Conservation (phyloP, 2,797 vertebrate genomes). For the Coccyzus lansbergi region DNA sequence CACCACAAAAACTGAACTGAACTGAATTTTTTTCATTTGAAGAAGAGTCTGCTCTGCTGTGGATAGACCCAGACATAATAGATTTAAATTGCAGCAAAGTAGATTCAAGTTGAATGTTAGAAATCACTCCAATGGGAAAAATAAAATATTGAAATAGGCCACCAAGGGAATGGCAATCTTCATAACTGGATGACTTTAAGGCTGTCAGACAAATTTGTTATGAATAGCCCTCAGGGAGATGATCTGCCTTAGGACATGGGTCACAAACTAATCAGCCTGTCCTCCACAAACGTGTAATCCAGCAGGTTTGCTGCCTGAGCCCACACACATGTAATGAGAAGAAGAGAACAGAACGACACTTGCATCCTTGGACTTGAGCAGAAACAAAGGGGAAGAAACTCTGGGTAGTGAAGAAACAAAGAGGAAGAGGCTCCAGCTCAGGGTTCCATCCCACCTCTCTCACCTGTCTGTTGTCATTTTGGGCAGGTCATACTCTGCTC, state of each 20-base stretch:
- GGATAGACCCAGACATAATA: neutral
- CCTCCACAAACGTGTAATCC: neutral
- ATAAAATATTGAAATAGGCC: neutral
- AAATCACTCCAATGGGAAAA: neutral
- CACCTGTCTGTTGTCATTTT: neutral
- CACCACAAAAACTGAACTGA: neutral
- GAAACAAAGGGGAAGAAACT: neutral
- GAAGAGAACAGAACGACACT: neutral
- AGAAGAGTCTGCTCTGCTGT: neutral
- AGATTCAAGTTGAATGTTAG: neutral
- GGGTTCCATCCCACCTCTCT: neutral
- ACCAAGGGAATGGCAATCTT: neutral
- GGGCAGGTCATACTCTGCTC: neutral
- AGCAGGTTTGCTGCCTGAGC: neutral
- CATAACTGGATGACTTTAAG: neutral
- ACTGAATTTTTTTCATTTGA: accelerated
- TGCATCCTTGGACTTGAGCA: neutral
- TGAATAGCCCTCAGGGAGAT: neutral
- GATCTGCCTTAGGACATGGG: neutral
- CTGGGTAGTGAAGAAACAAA: accelerated
- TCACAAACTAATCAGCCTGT: neutral
- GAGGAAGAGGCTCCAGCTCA: neutral
- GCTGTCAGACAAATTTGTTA: neutral
- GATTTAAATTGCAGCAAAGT: neutral
- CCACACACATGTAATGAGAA: neutral